Conservation (phyloP, 2,113 vertebrate genomes). For the Manacus vitellinus region DNA sequence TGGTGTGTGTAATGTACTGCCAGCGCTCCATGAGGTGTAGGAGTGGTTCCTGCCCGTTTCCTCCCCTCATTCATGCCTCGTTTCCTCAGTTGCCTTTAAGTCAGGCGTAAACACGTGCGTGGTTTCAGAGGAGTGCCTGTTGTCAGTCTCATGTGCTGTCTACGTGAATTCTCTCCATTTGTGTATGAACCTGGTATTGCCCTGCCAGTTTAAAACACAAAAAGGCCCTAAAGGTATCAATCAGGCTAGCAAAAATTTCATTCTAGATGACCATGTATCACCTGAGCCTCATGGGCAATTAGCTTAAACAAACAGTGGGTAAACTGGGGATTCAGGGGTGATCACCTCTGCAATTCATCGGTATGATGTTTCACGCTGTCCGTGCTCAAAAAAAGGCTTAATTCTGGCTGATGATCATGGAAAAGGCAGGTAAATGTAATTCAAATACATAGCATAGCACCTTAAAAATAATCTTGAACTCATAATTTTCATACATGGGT, state of each 20-base stretch:
- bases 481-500: fast-evolving
- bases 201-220: background rate
- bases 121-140: background rate
- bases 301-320: background rate
- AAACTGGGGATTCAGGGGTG: background rate
- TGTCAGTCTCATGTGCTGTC: background rate
- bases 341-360: background rate
- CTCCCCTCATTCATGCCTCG: background rate
- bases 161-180: background rate
- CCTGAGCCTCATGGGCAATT: background rate
- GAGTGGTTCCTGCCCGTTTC: background rate
- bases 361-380: fast-evolving
- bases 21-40: background rate
- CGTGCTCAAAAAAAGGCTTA: background rate
- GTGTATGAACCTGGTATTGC: background rate
- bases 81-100: background rate
- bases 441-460: background rate
- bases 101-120: background rate
- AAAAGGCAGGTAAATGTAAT: background rate
- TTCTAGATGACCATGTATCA: background rate
- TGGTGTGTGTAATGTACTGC: background rate
- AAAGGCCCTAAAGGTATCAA: background rate
- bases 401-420: background rate
- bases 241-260: background rate
- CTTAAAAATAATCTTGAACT: background rate